Base-by-base conservation (phyloP, 2,797 vertebrate genomes). In the Percopsis omiscomaycus region DNA sequence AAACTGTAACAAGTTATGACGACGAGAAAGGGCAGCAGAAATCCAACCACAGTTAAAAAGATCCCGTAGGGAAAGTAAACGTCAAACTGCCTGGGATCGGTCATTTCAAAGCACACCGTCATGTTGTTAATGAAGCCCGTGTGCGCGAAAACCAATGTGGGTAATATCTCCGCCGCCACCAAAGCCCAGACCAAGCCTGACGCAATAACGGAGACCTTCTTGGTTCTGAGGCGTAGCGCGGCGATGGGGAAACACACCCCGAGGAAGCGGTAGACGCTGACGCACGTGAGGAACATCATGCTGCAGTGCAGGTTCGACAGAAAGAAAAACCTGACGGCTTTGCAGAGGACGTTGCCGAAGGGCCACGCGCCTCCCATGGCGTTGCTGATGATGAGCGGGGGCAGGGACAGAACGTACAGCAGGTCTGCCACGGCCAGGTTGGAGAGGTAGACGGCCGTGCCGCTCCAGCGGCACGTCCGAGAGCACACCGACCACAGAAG, bases 351-450 rank as follows among this genome's bases (percentile, higher is more conserved):
- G 44, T 84, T 68, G 5, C 90, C 78, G 0, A 93, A 92, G 45
- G 58, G 74, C 92, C 89, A 76, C 5, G 46, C 5, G 65, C 75
- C 84, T 0, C 58, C 75, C 82, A 85, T 66, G 4, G 73, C 30
- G 3, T 89, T 69, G 73, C 74, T 83, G 71, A 80, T 2, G 55
- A 92, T 76, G 47, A 92, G 75, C n/a, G 87, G 87, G 3, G 89
- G 90, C 55, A 91, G 54, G 0, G 86, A 73, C 57, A 83, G 66
- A 44, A 91, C 64, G 2, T 84, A 92, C 0, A 91, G 82, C 9
- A 92, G 78, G 56, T 92, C 85, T 0, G 90, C 84, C 61, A 85
- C 76, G 6, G 89, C 83, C 46, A 93, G 78, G 77, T 92, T 93
- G 61, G 64, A 73, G 69, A 89, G 50, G 54, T 89, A 90, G 78